A percentile compares a stretch with the other conserved stretches of the same genome.
Evolutionary conservation across 2,888 invertebrate species (phyloP).

Genomic region (Aphodius granarius): DNA sequence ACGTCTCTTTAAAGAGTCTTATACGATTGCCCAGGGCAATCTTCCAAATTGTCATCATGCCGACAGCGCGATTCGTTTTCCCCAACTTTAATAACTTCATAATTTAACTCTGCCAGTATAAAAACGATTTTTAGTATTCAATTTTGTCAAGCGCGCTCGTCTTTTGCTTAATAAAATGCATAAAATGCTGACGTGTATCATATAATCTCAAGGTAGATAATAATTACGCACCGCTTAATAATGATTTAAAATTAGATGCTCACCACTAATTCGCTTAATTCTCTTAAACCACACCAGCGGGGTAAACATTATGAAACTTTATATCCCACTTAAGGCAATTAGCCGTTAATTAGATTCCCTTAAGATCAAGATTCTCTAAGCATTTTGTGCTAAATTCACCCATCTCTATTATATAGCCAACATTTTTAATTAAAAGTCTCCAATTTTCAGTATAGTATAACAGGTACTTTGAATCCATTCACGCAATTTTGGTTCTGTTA

Average conservation of each 20-base stretch:
- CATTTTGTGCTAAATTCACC: not conserved
- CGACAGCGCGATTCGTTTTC: not conserved
- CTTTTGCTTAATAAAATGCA: no score
- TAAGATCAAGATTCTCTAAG: not conserved
- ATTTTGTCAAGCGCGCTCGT: no score
- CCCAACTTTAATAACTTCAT: not conserved
- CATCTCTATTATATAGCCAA: not conserved
- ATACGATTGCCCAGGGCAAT: not conserved
- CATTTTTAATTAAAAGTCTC: not conserved
- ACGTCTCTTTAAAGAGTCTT: not conserved
- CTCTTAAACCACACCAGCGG: not conserved
- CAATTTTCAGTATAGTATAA: no score
- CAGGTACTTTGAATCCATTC: no score
- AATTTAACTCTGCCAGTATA: no score
- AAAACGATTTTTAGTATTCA: no score
- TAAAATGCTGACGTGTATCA: no score
- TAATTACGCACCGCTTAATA: not conserved
- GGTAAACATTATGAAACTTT: not conserved
- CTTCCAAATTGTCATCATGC: not conserved
- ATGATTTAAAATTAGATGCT: not conserved
- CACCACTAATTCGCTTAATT: not conserved
- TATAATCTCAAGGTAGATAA: not conserved
- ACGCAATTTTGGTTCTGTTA: no score
- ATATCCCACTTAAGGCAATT: not conserved
- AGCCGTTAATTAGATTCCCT: not conserved